Conservation (phyloP, 2,888 invertebrate species). For the Cephus pygmeus region DNA sequence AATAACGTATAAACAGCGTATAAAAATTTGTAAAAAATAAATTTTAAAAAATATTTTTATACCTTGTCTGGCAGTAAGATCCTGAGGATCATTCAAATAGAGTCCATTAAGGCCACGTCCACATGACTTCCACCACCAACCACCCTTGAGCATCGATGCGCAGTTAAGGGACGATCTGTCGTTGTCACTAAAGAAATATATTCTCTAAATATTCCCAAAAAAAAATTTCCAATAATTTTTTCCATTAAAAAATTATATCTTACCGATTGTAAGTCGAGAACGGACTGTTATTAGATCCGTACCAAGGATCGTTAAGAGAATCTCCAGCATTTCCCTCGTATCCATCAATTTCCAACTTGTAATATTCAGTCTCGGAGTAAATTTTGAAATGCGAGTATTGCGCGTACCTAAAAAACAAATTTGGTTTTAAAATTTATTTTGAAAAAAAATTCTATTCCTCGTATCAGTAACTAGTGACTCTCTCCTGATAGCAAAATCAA, state of each 20-base stretch:
- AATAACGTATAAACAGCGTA: constrained; percentile 16
- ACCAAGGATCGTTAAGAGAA: constrained; percentile 93
- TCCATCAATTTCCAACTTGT: constrained; percentile 91
- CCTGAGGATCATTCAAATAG: constrained; percentile 90
- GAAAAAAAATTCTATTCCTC: neutral
- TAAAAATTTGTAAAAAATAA: neutral
- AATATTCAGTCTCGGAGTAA: constrained; percentile 91
- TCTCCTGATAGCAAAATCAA: neutral
- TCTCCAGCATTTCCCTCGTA: constrained; percentile 93
- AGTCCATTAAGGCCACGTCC: constrained; percentile 90
- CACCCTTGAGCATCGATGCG: constrained; percentile 93
- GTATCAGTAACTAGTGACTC: neutral
- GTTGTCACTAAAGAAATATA: constrained; percentile 76
- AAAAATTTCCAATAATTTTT: neutral
- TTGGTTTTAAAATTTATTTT: neutral
- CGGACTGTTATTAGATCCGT: constrained; percentile 92
- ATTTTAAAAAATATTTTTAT: constrained; percentile 15
- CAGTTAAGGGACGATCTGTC: constrained; percentile 91
- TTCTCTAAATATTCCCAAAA: too few species aligned
- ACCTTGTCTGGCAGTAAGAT: constrained; percentile 91
- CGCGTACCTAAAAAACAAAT: constrained; percentile 75
- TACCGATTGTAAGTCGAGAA: constrained; percentile 93
- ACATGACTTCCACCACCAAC: constrained; percentile 97
- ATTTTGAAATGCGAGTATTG: constrained; percentile 94
- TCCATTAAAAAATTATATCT: constrained; percentile 28